Evolutionary conservation across 1,140 invertebrate species (phyloP).

Genomic region (Himalopsyche phryganea): DNA sequence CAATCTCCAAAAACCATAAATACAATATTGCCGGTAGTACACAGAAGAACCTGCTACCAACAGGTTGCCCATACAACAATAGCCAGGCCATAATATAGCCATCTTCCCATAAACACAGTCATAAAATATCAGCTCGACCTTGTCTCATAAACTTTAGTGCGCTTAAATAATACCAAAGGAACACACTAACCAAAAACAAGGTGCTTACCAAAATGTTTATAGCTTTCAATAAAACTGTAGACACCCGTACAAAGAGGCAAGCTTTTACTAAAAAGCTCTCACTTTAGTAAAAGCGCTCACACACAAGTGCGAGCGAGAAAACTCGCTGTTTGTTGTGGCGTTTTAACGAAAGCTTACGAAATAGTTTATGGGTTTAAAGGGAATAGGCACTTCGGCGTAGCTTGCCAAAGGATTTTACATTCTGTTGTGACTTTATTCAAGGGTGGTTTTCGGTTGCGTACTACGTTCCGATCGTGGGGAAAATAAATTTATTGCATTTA

Average conservation of each 20-base stretch:
- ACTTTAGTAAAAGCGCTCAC: not conserved
- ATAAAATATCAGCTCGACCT: slow-evolving; percentile 32
- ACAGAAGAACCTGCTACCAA: no score
- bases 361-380: slow-evolving; percentile 34
- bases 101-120: slow-evolving; percentile 1
- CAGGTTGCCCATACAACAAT: no score
- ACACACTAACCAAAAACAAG: slow-evolving; percentile 29
- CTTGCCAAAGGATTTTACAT: slow-evolving; percentile 37
- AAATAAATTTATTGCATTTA: slow-evolving; percentile 49
- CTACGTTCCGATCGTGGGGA: slow-evolving; percentile 5
- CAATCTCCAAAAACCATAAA: no score
- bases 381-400: slow-evolving; percentile 30
- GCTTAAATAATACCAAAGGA: slow-evolving; percentile 18
- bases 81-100: no score
- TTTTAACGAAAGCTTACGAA: slow-evolving; percentile 8
- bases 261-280: slow-evolving; percentile 3
- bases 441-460: slow-evolving; percentile 31
- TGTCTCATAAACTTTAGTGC: slow-evolving; percentile 31
- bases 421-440: slow-evolving; percentile 15
- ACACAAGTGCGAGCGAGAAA: slow-evolving; percentile 16
- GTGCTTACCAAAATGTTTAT: slow-evolving; percentile 35
- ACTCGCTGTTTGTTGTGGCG: not conserved
- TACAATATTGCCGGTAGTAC: no score
- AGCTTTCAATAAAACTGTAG: slow-evolving; percentile 33
- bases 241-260: slow-evolving; percentile 1